phyloP scores from a whole-genome alignment of 1,140 invertebrate species.

The Carposina sasakii region DNA sequence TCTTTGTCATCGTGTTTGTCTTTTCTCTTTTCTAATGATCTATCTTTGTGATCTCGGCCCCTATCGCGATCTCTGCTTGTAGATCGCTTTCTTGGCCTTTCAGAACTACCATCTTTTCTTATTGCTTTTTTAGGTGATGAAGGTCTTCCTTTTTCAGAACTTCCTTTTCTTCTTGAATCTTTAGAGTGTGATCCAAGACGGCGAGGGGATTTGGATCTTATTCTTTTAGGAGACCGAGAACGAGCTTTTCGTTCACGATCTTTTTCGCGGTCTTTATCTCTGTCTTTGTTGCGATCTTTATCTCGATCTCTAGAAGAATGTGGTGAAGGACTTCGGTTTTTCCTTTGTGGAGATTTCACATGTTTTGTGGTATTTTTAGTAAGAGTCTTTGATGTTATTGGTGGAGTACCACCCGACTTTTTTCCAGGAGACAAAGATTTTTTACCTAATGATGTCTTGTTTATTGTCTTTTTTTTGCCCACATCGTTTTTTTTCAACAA shows the following conservation, averaged over 20 bases:
- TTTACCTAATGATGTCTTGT: conserved; percentile 53
- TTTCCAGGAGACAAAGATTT: conserved; percentile 68
- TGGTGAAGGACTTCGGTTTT: conserved; percentile 61
- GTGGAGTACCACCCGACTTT: conserved; percentile 68
- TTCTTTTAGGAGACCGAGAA: conserved; percentile 63
- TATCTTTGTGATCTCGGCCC: conserved; percentile 64
- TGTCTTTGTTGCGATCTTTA: conserved; percentile 58
- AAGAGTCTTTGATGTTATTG: conserved; percentile 64
- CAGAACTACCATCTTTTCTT: conserved; percentile 56
- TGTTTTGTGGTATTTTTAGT: conserved; percentile 57
- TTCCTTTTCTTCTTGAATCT: conserved; percentile 65
- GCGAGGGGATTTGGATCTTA: conserved; percentile 57
- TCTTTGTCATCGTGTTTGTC: conserved; percentile 72
- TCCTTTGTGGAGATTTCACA: conserved; percentile 60
- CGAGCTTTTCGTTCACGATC: conserved; percentile 57
- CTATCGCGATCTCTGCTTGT: conserved; percentile 57
- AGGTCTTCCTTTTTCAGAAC: conserved; percentile 64
- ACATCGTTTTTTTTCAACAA: conserved; percentile 56
- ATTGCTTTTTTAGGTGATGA: conserved; percentile 65
- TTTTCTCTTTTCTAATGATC: conserved; percentile 66
- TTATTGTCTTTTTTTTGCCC: conserved; percentile 51
- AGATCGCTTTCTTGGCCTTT: conserved; percentile 63
- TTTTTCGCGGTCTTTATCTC: conserved; percentile 60
- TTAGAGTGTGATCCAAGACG: conserved; percentile 58
- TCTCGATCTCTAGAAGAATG: conserved; percentile 55